phyloP scores from a whole-genome alignment of 2,888 invertebrate species.

The Taphrorychus bicolor region DNA sequence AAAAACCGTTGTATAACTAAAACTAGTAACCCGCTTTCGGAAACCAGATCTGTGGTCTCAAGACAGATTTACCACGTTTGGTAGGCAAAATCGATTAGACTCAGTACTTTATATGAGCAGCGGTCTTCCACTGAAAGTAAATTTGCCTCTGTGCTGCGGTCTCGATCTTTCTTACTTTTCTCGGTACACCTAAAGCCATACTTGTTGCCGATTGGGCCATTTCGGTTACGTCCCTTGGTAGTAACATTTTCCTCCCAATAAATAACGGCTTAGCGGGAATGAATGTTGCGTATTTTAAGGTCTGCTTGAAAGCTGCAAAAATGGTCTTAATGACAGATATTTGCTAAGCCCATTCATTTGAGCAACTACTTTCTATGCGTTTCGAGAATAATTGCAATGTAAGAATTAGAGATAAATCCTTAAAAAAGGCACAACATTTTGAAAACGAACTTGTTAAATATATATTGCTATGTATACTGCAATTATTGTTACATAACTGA shows the following conservation, averaged over 20 bases:
- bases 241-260: not conserved
- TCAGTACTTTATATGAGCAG: slow-evolving; percentile 8
- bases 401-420: no score
- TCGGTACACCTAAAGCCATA: not conserved
- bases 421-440: no score
- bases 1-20: slow-evolving; percentile 27
- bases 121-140: slow-evolving; percentile 21
- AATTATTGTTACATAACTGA: no score
- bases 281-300: not conserved
- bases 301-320: not conserved
- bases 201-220: not conserved
- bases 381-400: no score
- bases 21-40: slow-evolving; percentile 34
- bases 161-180: not conserved
- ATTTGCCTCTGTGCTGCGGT: slow-evolving; percentile 6
- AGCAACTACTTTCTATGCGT: no score
- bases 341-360: no score
- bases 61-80: slow-evolving; percentile 20
- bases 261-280: not conserved
- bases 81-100: slow-evolving; percentile 13
- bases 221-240: not conserved
- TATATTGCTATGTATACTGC: no score
- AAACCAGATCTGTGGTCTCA: slow-evolving; percentile 31
- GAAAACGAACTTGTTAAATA: no score
- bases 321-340: no score